These are phyloP conservation scores for Aspidapion aeneum DNA, from an alignment of 2,888 invertebrate genomes.

Conservation along the genomic window DNA sequence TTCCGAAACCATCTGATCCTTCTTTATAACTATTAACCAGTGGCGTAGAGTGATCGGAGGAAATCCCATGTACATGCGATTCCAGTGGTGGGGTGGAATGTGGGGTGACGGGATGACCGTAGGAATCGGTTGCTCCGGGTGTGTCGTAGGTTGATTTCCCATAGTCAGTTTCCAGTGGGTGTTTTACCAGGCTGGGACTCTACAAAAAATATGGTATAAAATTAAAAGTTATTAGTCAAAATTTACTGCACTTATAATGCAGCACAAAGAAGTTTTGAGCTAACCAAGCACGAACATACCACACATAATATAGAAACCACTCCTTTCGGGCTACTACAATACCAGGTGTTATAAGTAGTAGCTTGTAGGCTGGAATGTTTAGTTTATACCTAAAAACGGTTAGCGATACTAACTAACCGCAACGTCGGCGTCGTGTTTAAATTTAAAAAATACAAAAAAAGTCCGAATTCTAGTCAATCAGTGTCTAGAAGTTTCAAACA, in stretches of 20 bases:
- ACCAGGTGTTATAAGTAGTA: too few species aligned
- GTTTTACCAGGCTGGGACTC: slow-evolving; percentile 20
- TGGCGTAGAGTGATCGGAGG: not conserved
- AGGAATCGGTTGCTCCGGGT: slow-evolving; percentile 23
- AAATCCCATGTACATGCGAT: not conserved
- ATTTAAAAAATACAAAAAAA: too few species aligned
- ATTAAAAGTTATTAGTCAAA: not conserved
- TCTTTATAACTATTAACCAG: not conserved
- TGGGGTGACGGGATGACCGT: slow-evolving; percentile 17
- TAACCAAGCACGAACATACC: too few species aligned
- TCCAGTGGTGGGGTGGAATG: not conserved
- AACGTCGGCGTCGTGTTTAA: too few species aligned
- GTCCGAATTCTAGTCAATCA: too few species aligned
- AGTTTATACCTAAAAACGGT: too few species aligned
- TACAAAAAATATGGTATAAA: slow-evolving; percentile 14
- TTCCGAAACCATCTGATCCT: not conserved
- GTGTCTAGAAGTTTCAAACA: too few species aligned
- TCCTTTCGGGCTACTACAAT: too few species aligned
- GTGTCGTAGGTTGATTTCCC: slow-evolving; percentile 22
- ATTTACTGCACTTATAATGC: not conserved
- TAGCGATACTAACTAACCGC: too few species aligned
- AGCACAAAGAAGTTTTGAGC: too few species aligned
- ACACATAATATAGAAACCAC: too few species aligned
- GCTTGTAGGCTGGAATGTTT: too few species aligned
- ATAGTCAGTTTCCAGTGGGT: slow-evolving; percentile 22